Base-by-base conservation (phyloP, 2,113 vertebrate genomes). In the Amphiprion percula region DNA sequence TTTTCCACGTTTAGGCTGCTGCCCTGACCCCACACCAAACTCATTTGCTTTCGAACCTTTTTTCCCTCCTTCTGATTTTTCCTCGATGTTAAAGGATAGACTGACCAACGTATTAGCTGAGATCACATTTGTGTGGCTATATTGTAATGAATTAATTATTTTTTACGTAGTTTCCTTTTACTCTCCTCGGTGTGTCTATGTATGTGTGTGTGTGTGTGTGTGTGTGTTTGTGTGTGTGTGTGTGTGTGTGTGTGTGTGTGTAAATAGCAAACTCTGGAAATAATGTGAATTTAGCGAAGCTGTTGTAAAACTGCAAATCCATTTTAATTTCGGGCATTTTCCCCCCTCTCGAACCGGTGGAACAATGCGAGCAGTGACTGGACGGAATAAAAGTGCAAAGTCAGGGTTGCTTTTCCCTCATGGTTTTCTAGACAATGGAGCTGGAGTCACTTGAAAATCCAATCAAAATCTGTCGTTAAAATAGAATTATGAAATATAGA, bases 391-490 rank as follows among this genome's bases (percentile, higher is more conserved):
- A 90, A 87, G 71, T 87, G 84, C 33, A 50, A 50, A 86, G 80
- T 87, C 79, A 83, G 74, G n/a, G 77, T 74, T 85, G 82, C 79
- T 85, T 79, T 86, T 89, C 84, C 74, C 80, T 68, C 68, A 62
- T n/a, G 49, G 68, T 56, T 75, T 53, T 54, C 14, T 10, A 33
- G 63, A 61, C 67, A 68, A 49, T 37, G 23, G 44, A 58, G n/a
- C 39, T 58, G 26, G 4, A 58, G 37, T 37, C 17, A 30, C 23
- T 50, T 77, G 9, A 55, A 59, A 46, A 26, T 58, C n/a, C 11
- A 19, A 54, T 63, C 24, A 59, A 9, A 19, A 33, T 21, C n/a
- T 21, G 7, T 37, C 33, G 33, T 37, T 37, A 37, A 37, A 37
- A 52, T 52, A 15, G 33, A 56, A 46, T 65, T 77, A 21, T 11